These are phyloP conservation scores for Zootoca vivipara DNA, from an alignment of 2,113 vertebrate species.

Conservation along the genomic window DNA sequence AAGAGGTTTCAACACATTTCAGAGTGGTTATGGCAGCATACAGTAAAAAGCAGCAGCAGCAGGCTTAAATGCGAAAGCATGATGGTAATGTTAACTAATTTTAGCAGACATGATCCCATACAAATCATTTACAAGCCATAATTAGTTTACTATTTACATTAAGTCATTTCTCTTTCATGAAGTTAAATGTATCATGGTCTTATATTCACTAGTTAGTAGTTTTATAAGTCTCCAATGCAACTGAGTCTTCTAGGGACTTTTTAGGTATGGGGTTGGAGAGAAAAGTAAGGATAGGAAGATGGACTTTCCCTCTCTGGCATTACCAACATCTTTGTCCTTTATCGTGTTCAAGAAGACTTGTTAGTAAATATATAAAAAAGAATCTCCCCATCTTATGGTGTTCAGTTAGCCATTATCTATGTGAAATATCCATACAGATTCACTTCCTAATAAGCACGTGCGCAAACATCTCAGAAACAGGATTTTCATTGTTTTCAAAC, in stretches of 20 bases:
- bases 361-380: conserved; percentile 83
- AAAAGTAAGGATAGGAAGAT: conserved; percentile 39
- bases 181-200: conserved; percentile 81
- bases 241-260: conserved; percentile 70
- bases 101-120: conserved; percentile 86
- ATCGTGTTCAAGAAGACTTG: conserved; percentile 81
- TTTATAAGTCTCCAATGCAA: conserved; percentile 83
- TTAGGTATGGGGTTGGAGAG: neutral
- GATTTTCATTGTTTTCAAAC: conserved; percentile 93
- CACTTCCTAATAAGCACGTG: conserved; percentile 89
- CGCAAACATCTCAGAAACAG: conserved; percentile 98
- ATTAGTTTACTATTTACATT: conserved; percentile 98
- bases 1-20: conserved; percentile 69
- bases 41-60: conserved; percentile 92
- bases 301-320: conserved; percentile 53
- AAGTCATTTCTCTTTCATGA: conserved; percentile 75
- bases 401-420: conserved; percentile 87
- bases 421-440: conserved; percentile 90
- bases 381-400: conserved; percentile 82
- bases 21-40: conserved; percentile 86
- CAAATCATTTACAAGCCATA: conserved; percentile 92
- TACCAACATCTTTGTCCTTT: conserved; percentile 81
- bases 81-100: conserved; percentile 85
- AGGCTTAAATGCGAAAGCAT: conserved; percentile 90
- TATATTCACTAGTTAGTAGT: conserved; percentile 90